Percentiles rank a stretch among this genome's conserved stretches.
phyloP scores from a whole-genome alignment of 2,888 invertebrate genomes.

The Lithophane semibrunnea region DNA sequence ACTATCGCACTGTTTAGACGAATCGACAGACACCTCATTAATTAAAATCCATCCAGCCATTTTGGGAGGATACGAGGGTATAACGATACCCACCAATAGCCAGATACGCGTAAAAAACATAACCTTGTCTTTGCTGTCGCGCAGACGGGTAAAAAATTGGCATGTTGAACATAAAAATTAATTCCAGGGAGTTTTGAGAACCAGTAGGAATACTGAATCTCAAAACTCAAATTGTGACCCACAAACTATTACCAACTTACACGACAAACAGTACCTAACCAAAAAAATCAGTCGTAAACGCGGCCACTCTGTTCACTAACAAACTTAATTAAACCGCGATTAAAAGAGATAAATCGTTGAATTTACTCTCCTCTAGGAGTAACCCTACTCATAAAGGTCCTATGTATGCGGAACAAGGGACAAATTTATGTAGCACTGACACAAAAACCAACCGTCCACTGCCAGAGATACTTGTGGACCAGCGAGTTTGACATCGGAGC shows the following conservation, averaged over 20 bases:
- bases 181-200: background rate
- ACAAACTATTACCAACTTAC: background rate
- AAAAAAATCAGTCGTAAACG: conserved; percentile 53
- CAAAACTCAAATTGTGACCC: conserved; percentile 1
- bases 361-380: conserved; percentile 79
- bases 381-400: conserved; percentile 87
- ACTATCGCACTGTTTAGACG: too few species aligned
- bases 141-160: too few species aligned
- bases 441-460: conserved; percentile 85
- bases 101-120: too few species aligned
- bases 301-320: conserved; percentile 64
- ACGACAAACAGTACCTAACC: conserved; percentile 33
- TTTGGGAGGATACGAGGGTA: too few species aligned
- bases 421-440: conserved; percentile 84
- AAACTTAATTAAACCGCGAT: conserved; percentile 84
- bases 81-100: too few species aligned
- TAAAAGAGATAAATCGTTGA: conserved; percentile 86
- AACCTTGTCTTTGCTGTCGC: too few species aligned
- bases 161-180: background rate
- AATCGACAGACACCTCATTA: too few species aligned
- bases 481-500: conserved; percentile 86
- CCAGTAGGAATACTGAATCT: too few species aligned
- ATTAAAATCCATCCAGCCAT: too few species aligned
- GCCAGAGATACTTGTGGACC: conserved; percentile 83
- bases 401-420: conserved; percentile 81